phyloP scores from a whole-genome alignment of 2,113 vertebrate species.

The Litocranius walleri region DNA sequence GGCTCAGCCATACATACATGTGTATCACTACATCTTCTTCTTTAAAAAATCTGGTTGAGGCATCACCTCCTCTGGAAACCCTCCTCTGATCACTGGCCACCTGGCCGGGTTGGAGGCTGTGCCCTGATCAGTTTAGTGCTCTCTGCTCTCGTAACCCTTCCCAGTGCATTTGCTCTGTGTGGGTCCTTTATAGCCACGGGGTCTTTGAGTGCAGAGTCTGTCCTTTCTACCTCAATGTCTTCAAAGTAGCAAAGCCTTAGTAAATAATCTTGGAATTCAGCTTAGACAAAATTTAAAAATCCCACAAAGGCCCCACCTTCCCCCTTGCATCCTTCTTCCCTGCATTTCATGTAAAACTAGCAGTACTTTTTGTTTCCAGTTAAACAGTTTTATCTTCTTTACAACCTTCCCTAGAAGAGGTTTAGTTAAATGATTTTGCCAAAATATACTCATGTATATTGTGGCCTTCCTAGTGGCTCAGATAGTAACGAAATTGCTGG shows the following conservation, averaged over 20 bases:
- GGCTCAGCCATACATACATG: neutral
- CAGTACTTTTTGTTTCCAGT: neutral
- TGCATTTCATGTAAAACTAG: too few species aligned
- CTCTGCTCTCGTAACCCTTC: neutral
- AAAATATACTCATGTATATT: neutral
- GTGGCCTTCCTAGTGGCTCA: neutral
- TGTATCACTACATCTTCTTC: neutral
- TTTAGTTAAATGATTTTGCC: neutral
- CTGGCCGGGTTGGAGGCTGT: accelerated
- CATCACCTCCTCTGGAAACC: neutral
- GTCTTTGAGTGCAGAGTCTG: neutral
- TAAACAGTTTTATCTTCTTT: neutral
- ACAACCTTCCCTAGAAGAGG: neutral
- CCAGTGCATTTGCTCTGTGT: too few species aligned
- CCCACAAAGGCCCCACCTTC: too few species aligned
- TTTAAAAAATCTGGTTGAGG: neutral
- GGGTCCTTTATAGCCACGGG: neutral
- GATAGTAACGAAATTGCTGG: neutral
- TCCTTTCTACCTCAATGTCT: neutral
- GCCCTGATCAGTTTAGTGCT: neutral
- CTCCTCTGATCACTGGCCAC: neutral
- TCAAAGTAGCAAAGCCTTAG: neutral
- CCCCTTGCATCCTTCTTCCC: neutral
- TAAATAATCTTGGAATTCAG: neutral
- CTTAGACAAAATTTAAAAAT: neutral